Conservation (phyloP, 37 sponge, comb jelly and placozoan species). For the Hexactinellida sp. region DNA sequence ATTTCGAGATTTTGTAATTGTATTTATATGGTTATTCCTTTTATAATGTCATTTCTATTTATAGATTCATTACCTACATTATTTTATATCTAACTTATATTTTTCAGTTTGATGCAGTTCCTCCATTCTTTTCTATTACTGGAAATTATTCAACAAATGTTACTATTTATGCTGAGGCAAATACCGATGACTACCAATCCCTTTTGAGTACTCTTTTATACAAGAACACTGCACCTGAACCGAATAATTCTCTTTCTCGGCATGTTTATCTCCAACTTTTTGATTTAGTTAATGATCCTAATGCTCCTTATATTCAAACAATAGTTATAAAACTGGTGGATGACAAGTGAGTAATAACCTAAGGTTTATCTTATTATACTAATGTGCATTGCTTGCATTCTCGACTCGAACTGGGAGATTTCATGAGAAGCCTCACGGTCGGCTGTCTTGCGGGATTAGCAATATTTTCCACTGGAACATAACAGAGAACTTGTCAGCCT, state of each 20-base stretch:
- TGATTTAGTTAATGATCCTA: not conserved
- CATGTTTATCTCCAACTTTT: not conserved
- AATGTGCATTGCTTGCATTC: no score
- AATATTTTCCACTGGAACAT: no score
- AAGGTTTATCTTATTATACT: no score
- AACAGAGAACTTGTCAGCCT: no score
- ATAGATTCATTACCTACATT: no score
- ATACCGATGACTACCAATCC: not conserved
- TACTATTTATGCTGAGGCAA: not conserved
- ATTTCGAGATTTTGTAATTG: no score
- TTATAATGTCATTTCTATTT: no score
- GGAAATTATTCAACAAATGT: not conserved
- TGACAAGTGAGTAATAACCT: conserved; percentile 16
- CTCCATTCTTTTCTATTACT: not conserved
- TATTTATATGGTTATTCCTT: no score
- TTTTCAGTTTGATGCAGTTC: not conserved
- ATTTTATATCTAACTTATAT: no score
- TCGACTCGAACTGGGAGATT: no score
- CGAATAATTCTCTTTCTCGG: not conserved
- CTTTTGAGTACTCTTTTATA: not conserved
- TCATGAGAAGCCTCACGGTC: no score
- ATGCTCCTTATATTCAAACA: not conserved
- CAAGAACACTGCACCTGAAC: not conserved
- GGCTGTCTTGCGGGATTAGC: no score
- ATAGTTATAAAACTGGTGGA: not conserved